These are phyloP conservation scores for Monomorium pharaonis DNA, from an alignment of 1,140 invertebrate species.

Conservation along the genomic window DNA sequence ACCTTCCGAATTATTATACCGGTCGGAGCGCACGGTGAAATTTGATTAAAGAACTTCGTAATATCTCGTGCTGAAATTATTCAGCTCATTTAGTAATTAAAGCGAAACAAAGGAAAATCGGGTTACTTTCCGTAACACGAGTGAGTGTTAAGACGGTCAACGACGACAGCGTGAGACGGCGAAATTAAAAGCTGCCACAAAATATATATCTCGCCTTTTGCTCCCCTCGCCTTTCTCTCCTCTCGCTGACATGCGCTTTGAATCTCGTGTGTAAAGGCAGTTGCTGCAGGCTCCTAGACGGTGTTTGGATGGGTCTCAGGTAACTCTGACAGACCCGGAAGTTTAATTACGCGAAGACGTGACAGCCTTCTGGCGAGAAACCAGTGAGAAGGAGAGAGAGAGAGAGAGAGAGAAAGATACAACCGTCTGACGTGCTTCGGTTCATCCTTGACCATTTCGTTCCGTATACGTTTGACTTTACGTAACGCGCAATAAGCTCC, in stretches of 20 bases:
- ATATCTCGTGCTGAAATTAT: slow-evolving; percentile 41
- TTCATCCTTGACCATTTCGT: slow-evolving; percentile 60
- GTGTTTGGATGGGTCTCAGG: slow-evolving; percentile 55
- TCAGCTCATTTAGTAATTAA: slow-evolving; percentile 54
- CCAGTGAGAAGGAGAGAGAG: slow-evolving; percentile 24
- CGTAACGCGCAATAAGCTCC: slow-evolving; percentile 46
- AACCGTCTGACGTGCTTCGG: slow-evolving; percentile 45
- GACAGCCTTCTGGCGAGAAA: slow-evolving; percentile 52
- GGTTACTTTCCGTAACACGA: slow-evolving; percentile 16
- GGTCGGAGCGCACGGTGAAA: background rate
- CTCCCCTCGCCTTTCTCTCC: background rate
- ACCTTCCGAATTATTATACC: slow-evolving; percentile 29
- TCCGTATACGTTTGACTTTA: slow-evolving; percentile 59
- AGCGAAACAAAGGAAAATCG: slow-evolving; percentile 48
- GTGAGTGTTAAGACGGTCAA: slow-evolving; percentile 15
- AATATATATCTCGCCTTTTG: slow-evolving; percentile 2
- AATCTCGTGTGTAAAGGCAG: slow-evolving; percentile 41
- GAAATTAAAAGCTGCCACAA: slow-evolving; percentile 54
- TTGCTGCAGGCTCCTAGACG: slow-evolving; percentile 40
- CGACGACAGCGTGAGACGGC: background rate
- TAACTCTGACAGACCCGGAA: slow-evolving; percentile 49
- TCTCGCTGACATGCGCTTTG: slow-evolving; percentile 39
- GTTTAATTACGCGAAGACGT: slow-evolving; percentile 68
- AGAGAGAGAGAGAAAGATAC: slow-evolving; percentile 19
- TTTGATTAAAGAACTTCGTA: slow-evolving; percentile 56